Base-by-base conservation (phyloP, 2,888 invertebrate species). In the Helobdella robusta region DNA sequence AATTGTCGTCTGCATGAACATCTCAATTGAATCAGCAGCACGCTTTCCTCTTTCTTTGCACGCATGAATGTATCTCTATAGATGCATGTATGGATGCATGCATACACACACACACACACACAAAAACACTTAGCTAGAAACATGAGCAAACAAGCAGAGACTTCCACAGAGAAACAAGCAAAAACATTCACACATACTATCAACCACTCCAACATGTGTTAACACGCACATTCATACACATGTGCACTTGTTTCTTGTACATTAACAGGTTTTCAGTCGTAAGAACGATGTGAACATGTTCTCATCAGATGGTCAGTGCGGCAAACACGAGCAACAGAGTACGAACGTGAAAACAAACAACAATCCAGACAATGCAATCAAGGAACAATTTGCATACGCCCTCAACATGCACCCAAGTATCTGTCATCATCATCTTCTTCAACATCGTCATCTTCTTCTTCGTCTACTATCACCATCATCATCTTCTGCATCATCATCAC, bases 171-270 rank as follows among this genome's bases (percentile, higher is more conserved):
- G 11, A 40, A 11, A 40, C n/a, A 40, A 11, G n/a, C 30, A 61
- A 44, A 61, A 20, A 61, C 62, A 61, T 34, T 6, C 50, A 61
- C 30, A 61, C 48, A 61, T n/a, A 61, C 48, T 50, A 20, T 50
- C 62, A 61, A 25, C 44, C 62, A 56, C 30, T 50, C 48, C 2
- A 25, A 61, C 62, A 61, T 48, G 48, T 48, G 48, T 48, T 50
- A 5, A 61, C 5, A 61, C 62, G 48, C 11, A 61, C 62, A 56
- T 25, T 50, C 28, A 61, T 56, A 61, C 48, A 61, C 25, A 61
- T 48, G 48, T 8, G 36, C 36, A 59, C 60, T 23, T 2, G n/a
- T 28, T 23, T 8, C 34, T 34, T 23, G 23, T 28, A 23, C 23
- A 58, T 46, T 44, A n/a, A 36, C 18, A 28, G 48, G 61, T 40